phyloP scores from a whole-genome alignment of 2,797 vertebrate species.

The Mionectes olivaceus region DNA sequence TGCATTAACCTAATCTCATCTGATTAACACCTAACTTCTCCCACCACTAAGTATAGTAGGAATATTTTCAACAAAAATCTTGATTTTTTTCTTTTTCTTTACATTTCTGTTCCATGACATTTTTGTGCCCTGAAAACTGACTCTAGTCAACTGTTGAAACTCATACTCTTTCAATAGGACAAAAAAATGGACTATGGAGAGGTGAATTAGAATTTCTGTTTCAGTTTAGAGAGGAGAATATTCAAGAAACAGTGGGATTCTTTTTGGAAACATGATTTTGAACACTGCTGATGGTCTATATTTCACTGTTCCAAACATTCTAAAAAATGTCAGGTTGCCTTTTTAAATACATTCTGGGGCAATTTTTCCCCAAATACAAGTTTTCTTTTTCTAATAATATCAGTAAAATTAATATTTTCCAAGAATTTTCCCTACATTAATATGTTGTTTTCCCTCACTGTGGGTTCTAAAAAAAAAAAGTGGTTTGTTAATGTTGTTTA shows the following conservation, averaged over 20 bases:
- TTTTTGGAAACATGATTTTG: not conserved
- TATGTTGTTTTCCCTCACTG: not conserved
- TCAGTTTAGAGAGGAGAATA: not conserved
- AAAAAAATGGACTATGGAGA: not conserved
- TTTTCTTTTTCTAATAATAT: not conserved
- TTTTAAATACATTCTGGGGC: not conserved
- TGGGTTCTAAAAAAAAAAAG: not conserved
- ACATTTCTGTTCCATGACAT: not conserved
- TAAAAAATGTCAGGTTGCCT: not conserved
- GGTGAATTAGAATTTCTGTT: not conserved
- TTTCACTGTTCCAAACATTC: not conserved
- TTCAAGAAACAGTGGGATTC: not conserved
- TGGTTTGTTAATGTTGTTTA: not conserved
- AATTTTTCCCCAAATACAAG: not conserved
- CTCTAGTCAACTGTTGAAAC: not conserved
- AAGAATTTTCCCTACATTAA: not conserved
- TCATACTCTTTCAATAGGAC: not conserved
- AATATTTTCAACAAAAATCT: not conserved
- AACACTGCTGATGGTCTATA: not conserved
- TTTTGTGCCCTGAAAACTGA: not conserved
- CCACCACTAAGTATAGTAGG: not conserved
- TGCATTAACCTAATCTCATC: not conserved
- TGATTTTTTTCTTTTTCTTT: not conserved
- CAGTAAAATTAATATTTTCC: not conserved
- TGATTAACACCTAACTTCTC: not conserved